Evolutionary conservation across 2,888 invertebrate species (phyloP), one percentile per base, ranked within the genome.

Genomic region (Anodontia alba): DNA sequence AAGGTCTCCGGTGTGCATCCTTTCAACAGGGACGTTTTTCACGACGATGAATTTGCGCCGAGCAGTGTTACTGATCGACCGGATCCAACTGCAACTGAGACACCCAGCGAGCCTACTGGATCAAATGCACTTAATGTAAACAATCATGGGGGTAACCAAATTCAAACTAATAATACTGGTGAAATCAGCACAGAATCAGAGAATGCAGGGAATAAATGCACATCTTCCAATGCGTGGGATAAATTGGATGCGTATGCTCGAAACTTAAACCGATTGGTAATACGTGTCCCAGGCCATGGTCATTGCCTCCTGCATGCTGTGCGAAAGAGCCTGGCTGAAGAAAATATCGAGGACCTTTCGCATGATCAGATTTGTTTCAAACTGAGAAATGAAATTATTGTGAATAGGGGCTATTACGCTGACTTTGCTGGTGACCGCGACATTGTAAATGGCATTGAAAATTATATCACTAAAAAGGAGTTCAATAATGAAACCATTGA

Each of bases 401-500:
- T 23, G 15, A 69, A 69, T 54, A 76, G 8, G 57, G 31, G 23
- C 33, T 67, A 49, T 54, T 69, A 69, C 20, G 42, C 23, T 31
- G 69, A 38, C 8, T 76, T 70, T 33, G 54, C 49, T n/a, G 51
- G 67, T 42, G 67, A 31, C 51, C 43, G 69, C 20, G 70, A 76
- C 42, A 67, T 67, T 38, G 54, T 38, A 43, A 23, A 49, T 15
- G 49, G n/a, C 49, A 49, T 49, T 49, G 49, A 49, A 7, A 73
- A 74, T 10, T 74, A 31, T 36, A 70, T 51, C 29, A 71, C 71
- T 23, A 31, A 79, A 36, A 79, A 43, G 49, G 57, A 79, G 26
- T 70, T 57, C n/a, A 71, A 75, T 38, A 79, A 42, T 17, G 75
- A 79, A 17, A 54, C 69, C 3, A 62, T 66, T 33, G 76, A 80